Evolutionary conservation across 2,797 vertebrate genomes (phyloP), one percentile per base, ranked within the genome.

Genomic region (Amblyraja radiata): DNA sequence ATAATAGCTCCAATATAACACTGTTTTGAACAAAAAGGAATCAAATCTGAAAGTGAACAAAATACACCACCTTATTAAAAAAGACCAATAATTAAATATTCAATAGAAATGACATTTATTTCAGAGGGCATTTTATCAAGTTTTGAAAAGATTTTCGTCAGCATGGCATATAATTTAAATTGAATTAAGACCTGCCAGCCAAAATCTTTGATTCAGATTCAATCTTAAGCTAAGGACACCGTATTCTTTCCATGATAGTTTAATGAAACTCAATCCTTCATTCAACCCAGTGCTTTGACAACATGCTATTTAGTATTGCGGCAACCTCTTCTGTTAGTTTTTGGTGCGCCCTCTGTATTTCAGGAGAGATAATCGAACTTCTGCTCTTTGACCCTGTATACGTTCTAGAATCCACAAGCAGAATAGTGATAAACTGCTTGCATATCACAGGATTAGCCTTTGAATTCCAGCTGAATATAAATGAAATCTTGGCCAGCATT

Each of bases 301-400:
- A 74, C 54, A 58, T 11, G 39, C 71, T 76, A 92, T 92, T 92
- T 92, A 76, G 73, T 92, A 92, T 92, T 92, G 71, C 90, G 74
- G 71, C 36, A 92, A 46, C 90, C 23, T 58, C 90, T 92, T 91
- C 90, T 28, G 68, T 92, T 76, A 54, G 90, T 71, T 92, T 92
- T 92, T 92, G 71, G 71, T 92, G 90, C 76, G 90, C 90, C 90
- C 90, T 92, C 39, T 92, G 71, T 71, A 92, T 92, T 92, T 76
- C 90, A 92, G 90, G 46, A 92, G 71, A 92, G 90, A 92, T 92
- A 54, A 92, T 92, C 71, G 90, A 92, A 92, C 68, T 9, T 73
- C 71, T 13, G 46, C 23, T 76, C 73, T 54, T 92, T 92, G 90
- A 92, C 90, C 90, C 39, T n/a, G 90, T 25, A 23, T 76, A 58